phyloP scores from a whole-genome alignment of 2,888 invertebrate genomes.

The Chloromyia formosa region DNA sequence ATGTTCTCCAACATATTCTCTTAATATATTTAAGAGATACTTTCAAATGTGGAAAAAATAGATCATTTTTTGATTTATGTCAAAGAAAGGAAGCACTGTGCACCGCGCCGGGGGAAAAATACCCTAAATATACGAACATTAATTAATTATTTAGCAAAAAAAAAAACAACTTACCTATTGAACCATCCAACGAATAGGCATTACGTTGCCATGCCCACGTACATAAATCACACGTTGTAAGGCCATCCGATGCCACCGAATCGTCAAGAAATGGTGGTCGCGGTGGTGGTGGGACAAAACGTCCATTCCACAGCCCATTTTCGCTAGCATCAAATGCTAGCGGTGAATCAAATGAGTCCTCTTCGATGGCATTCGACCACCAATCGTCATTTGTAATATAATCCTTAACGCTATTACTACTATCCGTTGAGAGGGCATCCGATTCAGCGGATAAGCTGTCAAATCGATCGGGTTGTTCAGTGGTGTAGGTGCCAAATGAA shows the following conservation, averaged over 20 bases:
- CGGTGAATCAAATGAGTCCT: conserved; percentile 63
- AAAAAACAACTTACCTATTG: conserved; percentile 66
- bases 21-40: too few species aligned
- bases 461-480: conserved; percentile 24
- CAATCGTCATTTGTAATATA: conserved; percentile 57
- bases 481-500: conserved; percentile 53
- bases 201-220: conserved; percentile 75
- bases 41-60: too few species aligned
- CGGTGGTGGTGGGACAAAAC: conserved; percentile 74
- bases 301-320: conserved; percentile 63
- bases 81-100: too few species aligned
- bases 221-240: conserved; percentile 78
- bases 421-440: conserved; percentile 49
- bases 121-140: too few species aligned
- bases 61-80: too few species aligned
- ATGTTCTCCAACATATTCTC: too few species aligned
- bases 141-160: not conserved
- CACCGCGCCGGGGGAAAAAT: too few species aligned
- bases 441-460: conserved; percentile 47
- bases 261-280: conserved; percentile 73
- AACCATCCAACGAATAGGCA: conserved; percentile 68
- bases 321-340: conserved; percentile 64
- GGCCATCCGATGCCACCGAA: conserved; percentile 71
- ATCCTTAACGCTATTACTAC: conserved; percentile 44
- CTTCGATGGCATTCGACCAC: conserved; percentile 51